Percentiles rank a stretch among this genome's conserved stretches.
These are phyloP conservation scores for Trissolcus basalis DNA, from an alignment of 1,140 invertebrate genomes.

Conservation along the genomic window DNA sequence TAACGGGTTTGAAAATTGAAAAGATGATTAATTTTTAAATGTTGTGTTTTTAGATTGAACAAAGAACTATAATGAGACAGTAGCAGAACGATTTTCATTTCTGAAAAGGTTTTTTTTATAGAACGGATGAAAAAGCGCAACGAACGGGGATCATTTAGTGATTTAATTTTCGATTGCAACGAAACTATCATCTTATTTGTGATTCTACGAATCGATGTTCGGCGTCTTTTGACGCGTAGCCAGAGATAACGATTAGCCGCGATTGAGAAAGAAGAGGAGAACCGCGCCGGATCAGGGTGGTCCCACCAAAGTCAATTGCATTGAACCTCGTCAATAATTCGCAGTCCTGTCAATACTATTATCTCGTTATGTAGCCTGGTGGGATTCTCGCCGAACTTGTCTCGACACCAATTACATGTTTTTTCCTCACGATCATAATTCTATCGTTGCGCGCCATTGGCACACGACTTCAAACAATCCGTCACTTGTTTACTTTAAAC, in stretches of 20 bases:
- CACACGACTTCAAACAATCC: constrained; percentile 49
- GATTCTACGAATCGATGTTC: constrained; percentile 50
- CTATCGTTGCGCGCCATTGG: constrained; percentile 44
- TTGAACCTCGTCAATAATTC: constrained; percentile 62
- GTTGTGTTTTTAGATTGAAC: too few relatives aligned
- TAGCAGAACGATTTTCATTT: too few relatives aligned
- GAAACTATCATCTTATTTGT: constrained; percentile 7
- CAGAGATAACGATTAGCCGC: constrained; percentile 43
- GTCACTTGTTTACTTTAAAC: constrained; percentile 33
- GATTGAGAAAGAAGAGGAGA: constrained; percentile 61
- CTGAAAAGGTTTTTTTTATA: too few relatives aligned
- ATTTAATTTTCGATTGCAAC: constrained; percentile 35
- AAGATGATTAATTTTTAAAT: too few relatives aligned
- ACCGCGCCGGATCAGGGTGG: constrained; percentile 60
- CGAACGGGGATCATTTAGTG: not conserved
- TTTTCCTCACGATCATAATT: constrained; percentile 52
- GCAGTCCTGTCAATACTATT: constrained; percentile 64
- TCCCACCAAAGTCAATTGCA: constrained; percentile 64
- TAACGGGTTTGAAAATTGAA: too few relatives aligned
- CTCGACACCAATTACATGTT: constrained; percentile 50
- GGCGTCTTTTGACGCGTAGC: constrained; percentile 55
- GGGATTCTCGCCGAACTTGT: constrained; percentile 43
- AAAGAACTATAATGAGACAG: too few relatives aligned
- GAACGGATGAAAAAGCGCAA: too few relatives aligned
- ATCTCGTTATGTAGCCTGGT: constrained; percentile 60